phyloP scores from a whole-genome alignment of 2,113 vertebrate genomes.

The Spermophilus dauricus region DNA sequence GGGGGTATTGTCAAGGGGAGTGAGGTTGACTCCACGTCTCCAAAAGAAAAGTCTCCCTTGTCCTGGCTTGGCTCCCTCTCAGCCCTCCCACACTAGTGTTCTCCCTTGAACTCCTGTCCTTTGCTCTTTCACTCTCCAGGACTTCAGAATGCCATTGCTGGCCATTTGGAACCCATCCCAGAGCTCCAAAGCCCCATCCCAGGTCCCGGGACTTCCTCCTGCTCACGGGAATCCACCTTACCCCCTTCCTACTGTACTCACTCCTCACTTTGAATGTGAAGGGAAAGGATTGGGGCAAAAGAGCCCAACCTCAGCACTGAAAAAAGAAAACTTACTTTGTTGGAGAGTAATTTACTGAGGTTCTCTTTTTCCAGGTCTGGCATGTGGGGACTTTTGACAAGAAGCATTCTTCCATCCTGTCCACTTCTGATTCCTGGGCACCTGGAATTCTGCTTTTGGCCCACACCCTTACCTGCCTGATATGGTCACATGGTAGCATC shows the following conservation, averaged over 20 bases:
- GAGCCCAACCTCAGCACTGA: neutral
- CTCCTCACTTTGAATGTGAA: neutral
- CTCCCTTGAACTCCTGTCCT: neutral
- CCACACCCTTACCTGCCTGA: neutral
- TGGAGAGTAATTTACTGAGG: neutral
- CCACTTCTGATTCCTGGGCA: neutral
- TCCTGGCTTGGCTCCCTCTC: neutral
- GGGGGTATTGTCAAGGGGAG: neutral
- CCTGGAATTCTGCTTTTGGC: constrained; percentile 20
- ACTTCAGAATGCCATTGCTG: neutral
- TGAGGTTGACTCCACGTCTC: neutral
- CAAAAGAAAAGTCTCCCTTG: neutral
- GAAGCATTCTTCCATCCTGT: too few species aligned
- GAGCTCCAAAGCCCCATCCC: neutral
- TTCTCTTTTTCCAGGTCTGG: constrained; percentile 1
- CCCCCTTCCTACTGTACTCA: neutral
- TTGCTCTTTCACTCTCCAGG: neutral
- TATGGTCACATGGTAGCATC: neutral
- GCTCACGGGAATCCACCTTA: neutral
- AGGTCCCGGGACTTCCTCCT: neutral
- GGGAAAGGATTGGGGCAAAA: neutral
- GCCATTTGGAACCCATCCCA: neutral
- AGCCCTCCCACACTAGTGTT: too few species aligned
- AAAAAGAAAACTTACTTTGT: neutral
- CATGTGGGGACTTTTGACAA: neutral